Conservation (phyloP, 64 coral and sea anemone genomes). For the Astreopora myriophthalma region DNA sequence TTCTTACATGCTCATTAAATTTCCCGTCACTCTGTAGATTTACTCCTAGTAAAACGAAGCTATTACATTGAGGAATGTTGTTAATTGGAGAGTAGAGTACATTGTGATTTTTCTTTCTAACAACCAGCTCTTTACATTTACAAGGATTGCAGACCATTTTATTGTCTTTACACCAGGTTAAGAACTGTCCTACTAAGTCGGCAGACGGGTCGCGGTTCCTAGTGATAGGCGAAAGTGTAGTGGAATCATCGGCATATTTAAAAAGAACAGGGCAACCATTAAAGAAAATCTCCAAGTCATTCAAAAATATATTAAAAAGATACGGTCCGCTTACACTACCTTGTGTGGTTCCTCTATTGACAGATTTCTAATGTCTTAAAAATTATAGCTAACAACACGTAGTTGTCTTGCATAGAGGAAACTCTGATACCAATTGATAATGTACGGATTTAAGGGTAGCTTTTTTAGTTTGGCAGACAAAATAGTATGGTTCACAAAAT, state of each 20-base stretch:
- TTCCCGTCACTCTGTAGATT: constrained; percentile 70
- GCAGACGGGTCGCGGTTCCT: constrained; percentile 53
- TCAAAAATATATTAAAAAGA: constrained; percentile 81
- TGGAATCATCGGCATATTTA: constrained; percentile 80
- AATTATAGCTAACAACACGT: too few relatives aligned
- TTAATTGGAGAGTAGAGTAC: constrained; percentile 57
- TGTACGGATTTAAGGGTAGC: too few relatives aligned
- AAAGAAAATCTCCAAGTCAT: constrained; percentile 64
- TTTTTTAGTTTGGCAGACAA: too few relatives aligned
- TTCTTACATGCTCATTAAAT: constrained; percentile 71
- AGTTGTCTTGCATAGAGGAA: too few relatives aligned
- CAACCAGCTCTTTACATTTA: constrained; percentile 69
- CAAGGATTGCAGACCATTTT: constrained; percentile 31
- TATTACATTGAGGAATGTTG: constrained; percentile 71
- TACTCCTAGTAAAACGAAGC: constrained; percentile 68
- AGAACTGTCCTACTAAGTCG: constrained; percentile 59
- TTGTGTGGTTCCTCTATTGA: too few relatives aligned
- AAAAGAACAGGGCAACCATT: constrained; percentile 15
- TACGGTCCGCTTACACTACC: constrained; percentile 68
- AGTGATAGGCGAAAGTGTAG: constrained; percentile 74
- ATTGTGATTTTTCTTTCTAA: constrained; percentile 54
- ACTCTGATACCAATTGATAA: too few relatives aligned
- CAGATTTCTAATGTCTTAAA: too few relatives aligned
- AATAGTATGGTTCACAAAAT: too few relatives aligned
- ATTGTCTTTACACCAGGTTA: constrained; percentile 73